These are phyloP conservation scores for Yponomeuta evonymella DNA, from an alignment of 2,888 invertebrate species.

Conservation along the genomic window DNA sequence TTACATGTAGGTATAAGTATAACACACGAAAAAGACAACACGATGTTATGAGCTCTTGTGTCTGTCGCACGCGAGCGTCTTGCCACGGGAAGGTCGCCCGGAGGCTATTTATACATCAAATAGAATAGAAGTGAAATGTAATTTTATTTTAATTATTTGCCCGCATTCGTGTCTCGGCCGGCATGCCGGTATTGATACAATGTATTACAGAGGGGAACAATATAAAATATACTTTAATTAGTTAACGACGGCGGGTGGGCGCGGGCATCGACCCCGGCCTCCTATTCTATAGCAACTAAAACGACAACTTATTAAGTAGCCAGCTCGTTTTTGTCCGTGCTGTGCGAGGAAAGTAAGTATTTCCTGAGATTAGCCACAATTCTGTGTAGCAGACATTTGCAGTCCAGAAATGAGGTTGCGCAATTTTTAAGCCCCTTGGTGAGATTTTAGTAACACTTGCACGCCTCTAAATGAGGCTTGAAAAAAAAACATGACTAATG, in stretches of 20 bases:
- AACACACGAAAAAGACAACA: neutral
- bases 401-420: too few species aligned
- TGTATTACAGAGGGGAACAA: conserved; percentile 65
- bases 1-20: too few species aligned
- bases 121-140: conserved; percentile 65
- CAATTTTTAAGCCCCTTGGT: too few species aligned
- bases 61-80: neutral
- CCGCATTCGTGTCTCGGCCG: conserved; percentile 62
- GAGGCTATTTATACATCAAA: conserved; percentile 44
- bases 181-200: conserved; percentile 52
- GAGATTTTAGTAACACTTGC: too few species aligned
- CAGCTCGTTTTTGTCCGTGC: neutral
- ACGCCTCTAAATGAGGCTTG: too few species aligned
- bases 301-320: neutral
- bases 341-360: too few species aligned
- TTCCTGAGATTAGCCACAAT: too few species aligned
- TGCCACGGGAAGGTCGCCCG: conserved; percentile 18
- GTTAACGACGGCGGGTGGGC: conserved; percentile 36
- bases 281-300: conserved; percentile 12
- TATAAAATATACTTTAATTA: conserved; percentile 75
- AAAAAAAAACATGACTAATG: too few species aligned
- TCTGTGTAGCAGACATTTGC: too few species aligned
- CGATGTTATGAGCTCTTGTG: neutral
- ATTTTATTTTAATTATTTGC: conserved; percentile 72
- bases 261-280: conserved; percentile 39